These are phyloP conservation scores for Garra rufa DNA, from an alignment of 2,113 vertebrate genomes.

Conservation along the genomic window DNA sequence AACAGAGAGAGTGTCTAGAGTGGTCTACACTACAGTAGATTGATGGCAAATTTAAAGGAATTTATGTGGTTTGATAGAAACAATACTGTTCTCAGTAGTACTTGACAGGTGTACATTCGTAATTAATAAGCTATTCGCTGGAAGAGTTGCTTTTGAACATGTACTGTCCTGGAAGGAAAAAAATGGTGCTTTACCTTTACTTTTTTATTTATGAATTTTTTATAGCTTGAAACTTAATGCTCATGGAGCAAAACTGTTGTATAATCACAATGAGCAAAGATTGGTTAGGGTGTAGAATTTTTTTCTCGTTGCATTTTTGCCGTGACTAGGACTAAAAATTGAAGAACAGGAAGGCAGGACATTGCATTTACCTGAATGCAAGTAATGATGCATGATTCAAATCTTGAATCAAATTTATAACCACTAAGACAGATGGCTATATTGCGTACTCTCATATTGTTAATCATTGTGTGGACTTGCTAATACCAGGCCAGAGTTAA, in stretches of 20 bases:
- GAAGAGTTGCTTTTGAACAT: constrained; percentile 45
- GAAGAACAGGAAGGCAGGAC: constrained; percentile 10
- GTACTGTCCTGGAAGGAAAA: constrained; percentile 40
- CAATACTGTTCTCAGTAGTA: constrained; percentile 35
- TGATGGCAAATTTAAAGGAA: constrained; percentile 35
- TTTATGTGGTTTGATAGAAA: constrained; percentile 28
- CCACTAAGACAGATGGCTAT: neutral
- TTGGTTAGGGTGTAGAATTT: neutral
- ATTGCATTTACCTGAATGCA: constrained; percentile 48
- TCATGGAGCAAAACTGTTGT: constrained; percentile 53
- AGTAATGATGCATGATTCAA: constrained; percentile 26
- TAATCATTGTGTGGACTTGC: constrained; percentile 50
- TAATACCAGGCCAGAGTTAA: constrained; percentile 60
- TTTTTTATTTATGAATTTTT: constrained; percentile 51
- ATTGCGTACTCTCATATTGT: constrained; percentile 35
- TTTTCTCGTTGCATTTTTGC: constrained; percentile 21
- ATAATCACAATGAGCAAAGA: constrained; percentile 1
- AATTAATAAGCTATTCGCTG: constrained; percentile 49
- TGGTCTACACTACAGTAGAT: constrained; percentile 33
- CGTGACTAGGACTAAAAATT: constrained; percentile 30
- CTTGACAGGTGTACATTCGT: constrained; percentile 43
- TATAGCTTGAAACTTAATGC: constrained; percentile 23
- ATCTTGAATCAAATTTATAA: constrained; percentile 10
- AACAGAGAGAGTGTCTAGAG: constrained; percentile 54
- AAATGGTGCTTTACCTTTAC: constrained; percentile 64